Conservation (phyloP, 1,140 invertebrate genomes). For the Idris sp. region DNA sequence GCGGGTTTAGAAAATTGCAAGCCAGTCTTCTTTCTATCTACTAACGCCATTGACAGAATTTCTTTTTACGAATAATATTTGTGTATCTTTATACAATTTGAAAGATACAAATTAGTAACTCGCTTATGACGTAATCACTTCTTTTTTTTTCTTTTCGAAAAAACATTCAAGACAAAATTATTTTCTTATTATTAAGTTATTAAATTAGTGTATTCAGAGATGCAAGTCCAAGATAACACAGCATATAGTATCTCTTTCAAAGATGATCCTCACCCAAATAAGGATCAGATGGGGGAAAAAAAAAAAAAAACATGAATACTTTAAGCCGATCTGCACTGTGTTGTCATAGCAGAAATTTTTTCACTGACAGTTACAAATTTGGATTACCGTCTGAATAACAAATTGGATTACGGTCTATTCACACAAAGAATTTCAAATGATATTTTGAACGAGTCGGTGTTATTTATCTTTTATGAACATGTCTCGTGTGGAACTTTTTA, state of each 20-base stretch:
- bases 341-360: conserved; percentile 11
- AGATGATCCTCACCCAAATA: no score
- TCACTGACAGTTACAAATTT: conserved; percentile 12
- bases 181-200: conserved; percentile 24
- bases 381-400: conserved; percentile 20
- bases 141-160: conserved; percentile 6
- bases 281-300: conserved; percentile 19
- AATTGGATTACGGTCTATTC: conserved; percentile 29
- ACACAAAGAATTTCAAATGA: no score
- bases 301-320: conserved; percentile 26
- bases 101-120: no score
- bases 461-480: no score
- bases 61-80: no score
- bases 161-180: conserved; percentile 20
- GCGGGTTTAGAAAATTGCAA: conserved; percentile 41
- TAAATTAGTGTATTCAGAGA: conserved; percentile 10
- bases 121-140: not conserved
- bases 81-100: no score
- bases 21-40: conserved; percentile 3
- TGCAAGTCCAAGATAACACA: not conserved
- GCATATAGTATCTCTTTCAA: no score
- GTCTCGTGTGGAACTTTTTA: no score
- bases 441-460: no score
- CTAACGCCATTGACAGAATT: conserved; percentile 38
- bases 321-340: conserved; percentile 12